phyloP scores from a whole-genome alignment of 2,888 invertebrate species.

The Strigamia transsilvanica region DNA sequence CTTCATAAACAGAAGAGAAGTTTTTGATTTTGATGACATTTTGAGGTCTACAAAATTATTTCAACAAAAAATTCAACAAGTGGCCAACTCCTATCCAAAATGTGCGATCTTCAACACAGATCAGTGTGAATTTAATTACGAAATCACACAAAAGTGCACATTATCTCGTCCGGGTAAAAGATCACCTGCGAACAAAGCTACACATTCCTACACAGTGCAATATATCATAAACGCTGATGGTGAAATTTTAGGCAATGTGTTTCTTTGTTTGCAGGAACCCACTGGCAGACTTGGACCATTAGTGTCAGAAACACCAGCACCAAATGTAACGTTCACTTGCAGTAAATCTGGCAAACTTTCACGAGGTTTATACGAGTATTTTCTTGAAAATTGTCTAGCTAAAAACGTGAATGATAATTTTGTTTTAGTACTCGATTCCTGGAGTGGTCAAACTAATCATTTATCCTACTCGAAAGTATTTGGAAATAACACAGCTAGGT shows the following conservation, averaged over 20 bases:
- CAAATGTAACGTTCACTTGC: background rate
- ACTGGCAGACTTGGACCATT: background rate
- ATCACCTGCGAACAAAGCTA: background rate
- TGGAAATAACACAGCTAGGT: background rate
- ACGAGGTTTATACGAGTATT: background rate
- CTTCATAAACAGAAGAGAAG: background rate
- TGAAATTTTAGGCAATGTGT: background rate
- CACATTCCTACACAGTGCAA: background rate
- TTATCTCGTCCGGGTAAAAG: background rate
- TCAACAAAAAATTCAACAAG: background rate
- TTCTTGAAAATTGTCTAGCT: background rate
- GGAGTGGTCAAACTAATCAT: background rate
- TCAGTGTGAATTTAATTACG: slow-evolving; percentile 4
- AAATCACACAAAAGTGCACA: background rate
- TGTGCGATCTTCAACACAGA: background rate
- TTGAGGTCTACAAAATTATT: background rate
- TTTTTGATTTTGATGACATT: background rate
- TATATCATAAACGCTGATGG: background rate
- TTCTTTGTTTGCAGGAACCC: background rate
- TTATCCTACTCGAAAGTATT: background rate
- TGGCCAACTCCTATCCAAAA: background rate
- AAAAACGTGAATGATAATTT: background rate
- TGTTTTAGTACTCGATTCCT: background rate
- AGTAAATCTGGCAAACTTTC: background rate
- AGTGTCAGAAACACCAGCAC: background rate